These are phyloP conservation scores for Bos javanicus DNA, from an alignment of 2,113 vertebrate genomes.

Conservation along the genomic window DNA sequence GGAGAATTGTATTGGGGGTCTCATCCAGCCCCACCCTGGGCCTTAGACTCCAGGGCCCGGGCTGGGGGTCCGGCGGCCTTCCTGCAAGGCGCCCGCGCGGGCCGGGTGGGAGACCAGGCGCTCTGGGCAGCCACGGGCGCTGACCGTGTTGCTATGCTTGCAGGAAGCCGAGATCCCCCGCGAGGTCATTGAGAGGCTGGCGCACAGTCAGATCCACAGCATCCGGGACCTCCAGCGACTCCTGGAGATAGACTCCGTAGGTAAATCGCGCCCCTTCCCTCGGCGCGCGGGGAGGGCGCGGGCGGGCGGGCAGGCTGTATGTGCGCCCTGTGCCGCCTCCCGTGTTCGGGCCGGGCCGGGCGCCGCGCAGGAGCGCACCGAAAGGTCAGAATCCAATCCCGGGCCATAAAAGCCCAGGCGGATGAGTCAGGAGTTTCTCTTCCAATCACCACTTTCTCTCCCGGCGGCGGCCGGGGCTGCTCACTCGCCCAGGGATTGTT, in stretches of 20 bases:
- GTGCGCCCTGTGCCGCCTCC: neutral
- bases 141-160: conserved; percentile 67
- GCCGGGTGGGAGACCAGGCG: neutral
- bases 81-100: neutral
- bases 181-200: conserved; percentile 94
- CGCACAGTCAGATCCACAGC: conserved; percentile 97
- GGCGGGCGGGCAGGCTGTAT: neutral
- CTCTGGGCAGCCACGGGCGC: neutral
- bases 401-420: conserved; percentile 54
- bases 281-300: conserved; percentile 45
- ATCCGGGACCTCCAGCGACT: conserved; percentile 99
- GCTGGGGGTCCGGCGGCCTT: neutral
- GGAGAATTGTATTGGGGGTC: neutral
- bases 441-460: conserved; percentile 69
- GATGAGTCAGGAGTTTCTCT: conserved; percentile 72
- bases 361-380: conserved; percentile 42
- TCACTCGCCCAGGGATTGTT: conserved; percentile 32
- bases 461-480: neutral
- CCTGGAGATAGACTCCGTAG: conserved; percentile 98
- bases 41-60: neutral
- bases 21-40: neutral
- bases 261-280: conserved; percentile 93
- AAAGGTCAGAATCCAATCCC: conserved; percentile 73
- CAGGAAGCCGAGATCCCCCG: conserved; percentile 95
- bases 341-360: neutral